Evolutionary conservation across 2,797 vertebrate genomes (phyloP), one percentile per base, ranked within the genome.

Genomic region (Rallus crepitans): DNA sequence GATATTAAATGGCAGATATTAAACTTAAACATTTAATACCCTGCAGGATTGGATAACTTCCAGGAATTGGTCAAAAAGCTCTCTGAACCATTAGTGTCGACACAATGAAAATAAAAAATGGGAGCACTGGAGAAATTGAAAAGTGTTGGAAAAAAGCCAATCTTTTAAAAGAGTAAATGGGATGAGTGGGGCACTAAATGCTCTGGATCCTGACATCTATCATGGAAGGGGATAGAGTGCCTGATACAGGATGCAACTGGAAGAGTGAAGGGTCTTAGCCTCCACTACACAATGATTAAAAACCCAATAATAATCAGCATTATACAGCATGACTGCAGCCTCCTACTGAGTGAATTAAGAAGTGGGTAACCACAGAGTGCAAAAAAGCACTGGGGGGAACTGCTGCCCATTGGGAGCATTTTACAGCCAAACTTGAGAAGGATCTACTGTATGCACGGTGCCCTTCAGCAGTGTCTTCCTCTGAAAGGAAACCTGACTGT

Each of bases 81-180:
- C 87, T 93, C 80, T 70, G 78, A 96, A 71, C 80, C 90, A 89
- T 95, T 96, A 97, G 48, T 66, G 83, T 80, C 1, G 0, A 77
- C 69, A 88, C 59, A 93, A 63, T 66, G 90, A 70, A 90, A 93
- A 87, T 87, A 84, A 94, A 89, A 93, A 79, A 87, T 33, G 68
- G 68, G 30, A 87, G 50, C 48, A 70, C n/a, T 11, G n/a, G 56
- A 96, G 60, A 87, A 83, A 92, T n/a, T 91, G 79, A 92, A 95
- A 93, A 94, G 53, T 15, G 4, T 81, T 97, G 91, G 91, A 95
- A 75, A 72, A 94, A 91, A 93, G 79, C 95, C 92, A 97, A 4
- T 80, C 33, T 89, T 89, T 93, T 89, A 73, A 87, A 90, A 68
- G 64, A 82, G 39, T 79, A 91, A 97, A 95, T 90, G 71, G 64